Conservation (phyloP, 2,113 vertebrate species). For the Takifugu flavidus region DNA sequence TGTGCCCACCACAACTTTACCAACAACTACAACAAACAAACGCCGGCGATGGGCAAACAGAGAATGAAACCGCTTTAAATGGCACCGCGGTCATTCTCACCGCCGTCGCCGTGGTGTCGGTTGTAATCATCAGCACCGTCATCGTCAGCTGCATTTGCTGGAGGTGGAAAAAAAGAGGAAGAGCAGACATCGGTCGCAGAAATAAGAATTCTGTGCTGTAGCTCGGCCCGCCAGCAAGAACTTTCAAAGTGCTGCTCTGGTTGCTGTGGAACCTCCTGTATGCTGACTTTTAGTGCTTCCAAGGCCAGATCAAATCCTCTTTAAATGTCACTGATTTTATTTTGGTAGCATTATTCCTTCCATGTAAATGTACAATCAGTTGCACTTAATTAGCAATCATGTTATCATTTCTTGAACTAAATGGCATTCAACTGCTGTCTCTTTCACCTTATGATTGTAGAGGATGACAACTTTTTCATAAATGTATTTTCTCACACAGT, state of each 20-base stretch:
- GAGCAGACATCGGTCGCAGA: constrained; percentile 43
- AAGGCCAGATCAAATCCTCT: neutral
- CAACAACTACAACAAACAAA: constrained; percentile 7
- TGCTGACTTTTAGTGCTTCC: constrained; percentile 10
- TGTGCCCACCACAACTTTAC: neutral
- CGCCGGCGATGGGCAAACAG: constrained; percentile 28
- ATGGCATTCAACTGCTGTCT: too few relatives aligned
- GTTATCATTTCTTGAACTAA: too few relatives aligned
- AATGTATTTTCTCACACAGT: too few relatives aligned
- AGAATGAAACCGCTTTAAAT: constrained; percentile 9
- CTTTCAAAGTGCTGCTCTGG: constrained; percentile 11
- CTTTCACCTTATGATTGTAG: too few relatives aligned
- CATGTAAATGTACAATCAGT: too few relatives aligned
- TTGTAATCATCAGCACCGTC: constrained; percentile 55
- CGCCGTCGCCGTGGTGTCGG: constrained; percentile 52
- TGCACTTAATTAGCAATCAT: too few relatives aligned
- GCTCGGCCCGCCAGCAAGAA: constrained; percentile 12
- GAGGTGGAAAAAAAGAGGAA: constrained; percentile 61
- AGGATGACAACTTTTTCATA: too few relatives aligned
- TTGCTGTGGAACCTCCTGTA: constrained; percentile 3
- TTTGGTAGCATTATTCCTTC: too few relatives aligned
- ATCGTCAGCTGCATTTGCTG: constrained; percentile 61
- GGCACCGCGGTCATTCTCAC: constrained; percentile 45
- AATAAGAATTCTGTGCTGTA: constrained; percentile 65
- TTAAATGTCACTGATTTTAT: too few relatives aligned